These are phyloP conservation scores for Cynopterus sphinx DNA, from an alignment of 2,797 vertebrate genomes.

Conservation along the genomic window DNA sequence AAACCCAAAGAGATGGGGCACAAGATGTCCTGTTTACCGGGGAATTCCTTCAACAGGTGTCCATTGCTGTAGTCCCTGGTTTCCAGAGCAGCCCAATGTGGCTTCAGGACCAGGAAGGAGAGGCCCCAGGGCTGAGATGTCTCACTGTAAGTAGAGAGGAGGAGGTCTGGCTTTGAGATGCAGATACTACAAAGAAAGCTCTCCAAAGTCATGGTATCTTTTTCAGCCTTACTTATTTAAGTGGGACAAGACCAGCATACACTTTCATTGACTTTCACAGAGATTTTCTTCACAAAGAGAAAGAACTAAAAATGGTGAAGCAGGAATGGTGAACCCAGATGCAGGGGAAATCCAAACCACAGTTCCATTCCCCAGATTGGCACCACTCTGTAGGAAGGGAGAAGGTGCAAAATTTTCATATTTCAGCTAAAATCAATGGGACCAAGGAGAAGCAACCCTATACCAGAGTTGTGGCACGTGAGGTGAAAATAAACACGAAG, in stretches of 20 bases:
- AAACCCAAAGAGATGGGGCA: background rate
- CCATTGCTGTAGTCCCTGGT: background rate
- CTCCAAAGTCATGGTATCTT: background rate
- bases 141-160: background rate
- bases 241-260: background rate
- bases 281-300: background rate
- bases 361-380: background rate
- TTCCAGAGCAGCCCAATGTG: background rate
- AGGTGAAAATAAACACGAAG: background rate
- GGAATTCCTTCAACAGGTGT: background rate
- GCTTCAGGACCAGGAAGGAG: background rate
- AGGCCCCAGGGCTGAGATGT: background rate
- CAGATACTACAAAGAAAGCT: background rate
- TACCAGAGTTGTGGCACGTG: background rate
- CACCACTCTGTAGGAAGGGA: background rate
- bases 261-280: background rate
- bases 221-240: background rate
- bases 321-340: background rate
- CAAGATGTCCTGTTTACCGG: background rate
- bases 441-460: background rate
- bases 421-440: background rate
- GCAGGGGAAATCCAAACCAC: background rate
- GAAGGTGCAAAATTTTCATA: background rate
- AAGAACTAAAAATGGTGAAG: background rate
- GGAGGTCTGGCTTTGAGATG: background rate